These are phyloP conservation scores for Glaucomys volans DNA, from an alignment of 2,113 vertebrate genomes.

Conservation along the genomic window DNA sequence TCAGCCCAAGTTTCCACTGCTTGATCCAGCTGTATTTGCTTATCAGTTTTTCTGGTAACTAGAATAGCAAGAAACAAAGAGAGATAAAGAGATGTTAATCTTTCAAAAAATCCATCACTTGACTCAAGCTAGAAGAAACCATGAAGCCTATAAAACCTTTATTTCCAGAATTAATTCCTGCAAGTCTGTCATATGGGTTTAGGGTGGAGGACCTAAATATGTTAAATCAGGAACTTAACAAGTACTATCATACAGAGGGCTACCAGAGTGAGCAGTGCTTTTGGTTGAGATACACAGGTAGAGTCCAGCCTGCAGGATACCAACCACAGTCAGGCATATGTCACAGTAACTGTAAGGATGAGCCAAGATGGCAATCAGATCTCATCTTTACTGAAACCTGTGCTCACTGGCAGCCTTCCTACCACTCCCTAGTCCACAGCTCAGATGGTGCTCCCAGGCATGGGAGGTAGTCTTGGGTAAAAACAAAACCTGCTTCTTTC, in stretches of 20 bases:
- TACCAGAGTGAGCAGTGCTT: not conserved
- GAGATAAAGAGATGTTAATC: slow-evolving; percentile 48
- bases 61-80: slow-evolving; percentile 78
- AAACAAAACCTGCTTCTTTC: not conserved
- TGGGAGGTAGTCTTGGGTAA: not conserved
- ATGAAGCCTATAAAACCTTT: not conserved
- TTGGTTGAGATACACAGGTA: not conserved
- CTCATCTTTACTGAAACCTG: not conserved
- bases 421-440: not conserved
- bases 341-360: no score
- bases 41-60: slow-evolving; percentile 92
- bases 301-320: no score
- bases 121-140: not conserved
- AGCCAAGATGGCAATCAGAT: not conserved
- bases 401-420: not conserved
- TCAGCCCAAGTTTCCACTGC: slow-evolving; percentile 91
- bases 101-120: not conserved
- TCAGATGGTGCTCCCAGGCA: not conserved
- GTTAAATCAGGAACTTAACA: not conserved
- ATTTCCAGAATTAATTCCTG: not conserved
- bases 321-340: not conserved
- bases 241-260: not conserved
- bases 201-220: not conserved
- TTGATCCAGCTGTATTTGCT: slow-evolving; percentile 90
- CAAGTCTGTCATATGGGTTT: not conserved